Conservation (phyloP, 30 jellyfish, hydroid and myxozoan genomes). For the Nemopilema nomurai region DNA sequence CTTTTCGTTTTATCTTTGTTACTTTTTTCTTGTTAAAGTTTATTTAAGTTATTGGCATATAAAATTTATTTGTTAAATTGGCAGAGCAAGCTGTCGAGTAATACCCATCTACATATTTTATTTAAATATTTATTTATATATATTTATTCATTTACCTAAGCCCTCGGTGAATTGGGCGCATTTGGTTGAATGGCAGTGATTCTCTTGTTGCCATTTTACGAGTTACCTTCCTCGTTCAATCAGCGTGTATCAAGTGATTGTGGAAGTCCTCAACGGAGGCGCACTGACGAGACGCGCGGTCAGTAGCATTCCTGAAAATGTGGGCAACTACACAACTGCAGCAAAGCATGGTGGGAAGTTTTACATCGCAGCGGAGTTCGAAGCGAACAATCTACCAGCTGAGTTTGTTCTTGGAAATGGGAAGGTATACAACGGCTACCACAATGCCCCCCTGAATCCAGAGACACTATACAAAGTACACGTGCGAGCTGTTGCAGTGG, state of each 20-base stretch:
- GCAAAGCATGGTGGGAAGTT: slow-evolving; percentile 37
- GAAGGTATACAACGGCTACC: slow-evolving; percentile 58
- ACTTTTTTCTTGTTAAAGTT: no score
- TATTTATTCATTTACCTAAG: no score
- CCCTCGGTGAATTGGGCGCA: no score
- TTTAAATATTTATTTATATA: no score
- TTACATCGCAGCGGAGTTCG: slow-evolving; percentile 80
- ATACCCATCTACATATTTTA: no score
- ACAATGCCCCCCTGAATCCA: slow-evolving; percentile 80
- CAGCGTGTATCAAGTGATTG: slow-evolving; percentile 74
- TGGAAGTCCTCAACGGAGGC: slow-evolving; percentile 54
- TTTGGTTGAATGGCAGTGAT: no score
- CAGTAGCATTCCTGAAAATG: not conserved
- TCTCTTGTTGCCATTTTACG: no score
- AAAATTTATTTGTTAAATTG: no score
- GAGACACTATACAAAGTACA: slow-evolving; percentile 58
- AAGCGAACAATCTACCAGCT: slow-evolving; percentile 35
- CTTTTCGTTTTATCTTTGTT: no score
- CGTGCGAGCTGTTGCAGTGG: slow-evolving; percentile 65
- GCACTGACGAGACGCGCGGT: slow-evolving; percentile 45
- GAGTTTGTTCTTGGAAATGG: slow-evolving; percentile 79
- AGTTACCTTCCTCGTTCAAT: no score
- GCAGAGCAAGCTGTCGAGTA: no score
- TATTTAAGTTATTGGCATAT: no score
- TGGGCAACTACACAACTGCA: slow-evolving; percentile 56